Conservation (phyloP, 1,140 invertebrate species). For the Ctenoplectra terminalis region DNA sequence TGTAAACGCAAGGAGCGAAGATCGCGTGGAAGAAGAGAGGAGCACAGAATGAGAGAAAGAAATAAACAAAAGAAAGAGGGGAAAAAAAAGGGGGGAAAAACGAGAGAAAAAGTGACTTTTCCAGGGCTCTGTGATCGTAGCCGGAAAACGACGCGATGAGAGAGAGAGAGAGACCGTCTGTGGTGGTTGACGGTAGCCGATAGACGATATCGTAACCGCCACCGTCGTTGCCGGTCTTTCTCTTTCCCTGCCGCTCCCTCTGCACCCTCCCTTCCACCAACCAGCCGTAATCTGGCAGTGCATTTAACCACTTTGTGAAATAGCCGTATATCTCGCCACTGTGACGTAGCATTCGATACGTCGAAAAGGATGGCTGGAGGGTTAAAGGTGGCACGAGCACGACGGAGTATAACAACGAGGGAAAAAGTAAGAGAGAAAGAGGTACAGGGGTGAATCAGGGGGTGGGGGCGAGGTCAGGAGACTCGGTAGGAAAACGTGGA, state of each 20-base stretch:
- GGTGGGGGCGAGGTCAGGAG: constrained; percentile 47
- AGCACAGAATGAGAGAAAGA: neutral
- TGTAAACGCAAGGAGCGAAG: constrained; percentile 21
- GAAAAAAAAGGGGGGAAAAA: neutral
- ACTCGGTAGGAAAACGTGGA: constrained; percentile 54
- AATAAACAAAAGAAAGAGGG: constrained; percentile 1
- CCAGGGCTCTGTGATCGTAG: constrained; percentile 8
- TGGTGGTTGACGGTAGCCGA: constrained; percentile 31
- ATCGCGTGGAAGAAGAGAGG: neutral
- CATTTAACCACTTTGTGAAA: constrained; percentile 82
- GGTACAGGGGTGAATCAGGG: constrained; percentile 21
- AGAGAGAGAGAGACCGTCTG: constrained; percentile 40
- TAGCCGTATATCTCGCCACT: constrained; percentile 78
- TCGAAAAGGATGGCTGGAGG: constrained; percentile 68
- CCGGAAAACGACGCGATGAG: constrained; percentile 32
- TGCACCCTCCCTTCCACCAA: neutral
- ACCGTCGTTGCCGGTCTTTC: constrained; percentile 26
- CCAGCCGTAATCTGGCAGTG: constrained; percentile 78
- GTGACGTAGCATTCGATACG: constrained; percentile 82
- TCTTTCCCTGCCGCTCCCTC: neutral
- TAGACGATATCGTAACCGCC: constrained; percentile 49
- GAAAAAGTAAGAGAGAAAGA: constrained; percentile 26
- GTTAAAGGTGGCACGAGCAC: constrained; percentile 54
- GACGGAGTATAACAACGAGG: constrained; percentile 9
- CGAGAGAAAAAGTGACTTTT: constrained; percentile 10